A percentile compares a stretch with the other conserved stretches of the same genome.
Conservation (phyloP, 1,140 invertebrate species). For the Orchesella cincta region DNA sequence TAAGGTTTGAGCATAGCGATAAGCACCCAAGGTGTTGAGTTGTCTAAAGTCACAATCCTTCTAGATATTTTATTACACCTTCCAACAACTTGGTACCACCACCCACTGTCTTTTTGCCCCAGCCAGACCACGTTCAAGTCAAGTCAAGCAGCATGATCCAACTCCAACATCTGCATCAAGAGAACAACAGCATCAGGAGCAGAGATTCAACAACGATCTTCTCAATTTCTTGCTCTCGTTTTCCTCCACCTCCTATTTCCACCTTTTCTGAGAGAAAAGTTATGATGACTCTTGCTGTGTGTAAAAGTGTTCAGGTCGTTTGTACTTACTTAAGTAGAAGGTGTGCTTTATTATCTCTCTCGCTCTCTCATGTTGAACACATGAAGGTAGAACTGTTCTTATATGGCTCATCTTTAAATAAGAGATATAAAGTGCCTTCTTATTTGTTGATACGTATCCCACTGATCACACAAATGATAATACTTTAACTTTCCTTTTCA, state of each 20-base stretch:
- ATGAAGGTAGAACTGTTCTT: no score
- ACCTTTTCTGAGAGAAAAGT: conserved; percentile 1
- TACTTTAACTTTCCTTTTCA: conserved; percentile 7
- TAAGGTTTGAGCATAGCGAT: no score
- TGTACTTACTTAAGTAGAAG: conserved; percentile 24
- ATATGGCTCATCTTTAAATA: no score
- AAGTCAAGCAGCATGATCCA: conserved; percentile 18
- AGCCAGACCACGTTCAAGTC: conserved; percentile 14
- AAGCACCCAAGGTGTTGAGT: conserved; percentile 27
- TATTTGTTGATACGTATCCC: not conserved
- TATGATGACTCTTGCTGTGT: conserved; percentile 7
- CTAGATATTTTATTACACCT: conserved; percentile 25
- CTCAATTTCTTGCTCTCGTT: not conserved
- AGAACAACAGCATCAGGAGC: not conserved
- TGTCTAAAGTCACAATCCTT: conserved; percentile 2
- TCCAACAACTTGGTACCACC: conserved; percentile 3
- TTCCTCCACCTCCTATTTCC: not conserved
- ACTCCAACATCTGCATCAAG: no score
- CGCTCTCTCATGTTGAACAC: not conserved
- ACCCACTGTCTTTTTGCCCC: conserved; percentile 9
- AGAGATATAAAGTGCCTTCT: conserved; percentile 16
- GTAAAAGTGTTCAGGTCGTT: conserved; percentile 27
- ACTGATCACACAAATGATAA: not conserved
- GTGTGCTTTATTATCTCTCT: not conserved
- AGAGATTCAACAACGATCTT: not conserved